Evolutionary conservation across 2,888 invertebrate species (phyloP), one percentile per base, ranked within the genome.

Genomic region (Baccha elongata): DNA sequence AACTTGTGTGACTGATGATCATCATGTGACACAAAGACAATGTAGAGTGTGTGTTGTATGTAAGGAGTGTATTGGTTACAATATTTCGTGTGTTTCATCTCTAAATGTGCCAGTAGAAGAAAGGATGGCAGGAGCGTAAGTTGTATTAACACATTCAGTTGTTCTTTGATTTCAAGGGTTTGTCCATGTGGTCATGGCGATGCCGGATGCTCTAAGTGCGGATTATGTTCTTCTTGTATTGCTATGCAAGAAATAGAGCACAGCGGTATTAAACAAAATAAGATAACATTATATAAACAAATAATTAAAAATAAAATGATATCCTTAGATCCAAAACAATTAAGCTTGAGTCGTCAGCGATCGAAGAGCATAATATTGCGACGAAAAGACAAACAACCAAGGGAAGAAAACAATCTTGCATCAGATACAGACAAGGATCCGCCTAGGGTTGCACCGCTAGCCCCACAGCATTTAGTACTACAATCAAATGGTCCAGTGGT

Each of bases 181-280:
- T 99, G 98, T 91, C 97, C 98, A 0, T 99, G 98, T 91, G 98
- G 98, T 2, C 96, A 96, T 89, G 99, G 98, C 0, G 98, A 98
- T 89, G 96, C 97, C 65, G 98, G 98, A 0, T 99, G 98, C 88
- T 94, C 95, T 1, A 94, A 95, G 84, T 99, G 99, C 90, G 98
- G 99, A 2, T 94, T 96, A 35, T 99, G 99, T 89, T 93, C 97
- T 44, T 93, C 95, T 1, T 99, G 99, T 89, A 98, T 96, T 48
- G 87, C 89, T 0, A 86, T 90, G 8, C 91, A 91, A 80, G 91
- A 91, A 75, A 87, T 86, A n/a, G 91, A 90, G 83, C 71, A 73
- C 13, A 88, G 86, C 68, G 89, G 90, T 90, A 83, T 84, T 81
- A n/a, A 26, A 10, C 3, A 23, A n/a, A n/a, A n/a, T 35, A n/a